phyloP scores from a whole-genome alignment of 2,113 vertebrate species.

The Ameiurus melas region DNA sequence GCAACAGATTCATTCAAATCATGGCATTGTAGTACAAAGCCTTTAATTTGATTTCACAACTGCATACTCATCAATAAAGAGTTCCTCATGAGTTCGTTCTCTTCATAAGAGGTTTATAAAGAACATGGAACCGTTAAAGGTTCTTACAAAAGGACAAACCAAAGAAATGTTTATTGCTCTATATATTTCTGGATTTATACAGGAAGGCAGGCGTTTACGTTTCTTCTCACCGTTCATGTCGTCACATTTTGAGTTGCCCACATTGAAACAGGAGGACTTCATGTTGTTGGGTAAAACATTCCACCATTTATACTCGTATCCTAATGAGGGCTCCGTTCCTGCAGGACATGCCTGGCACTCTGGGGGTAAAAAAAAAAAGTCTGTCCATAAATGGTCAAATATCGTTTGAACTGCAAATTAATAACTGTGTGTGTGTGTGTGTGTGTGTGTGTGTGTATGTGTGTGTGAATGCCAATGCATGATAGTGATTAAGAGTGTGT shows the following conservation, averaged over 20 bases:
- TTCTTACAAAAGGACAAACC: background rate
- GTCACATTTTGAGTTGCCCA: slow-evolving; percentile 94
- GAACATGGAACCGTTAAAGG: background rate
- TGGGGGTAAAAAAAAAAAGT: slow-evolving; percentile 51
- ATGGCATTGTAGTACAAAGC: background rate
- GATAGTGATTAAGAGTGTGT: background rate
- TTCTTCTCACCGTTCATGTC: slow-evolving; percentile 87
- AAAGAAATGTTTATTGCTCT: background rate
- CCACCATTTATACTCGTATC: slow-evolving; percentile 98
- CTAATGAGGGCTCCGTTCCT: slow-evolving; percentile 88
- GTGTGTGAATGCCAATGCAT: background rate
- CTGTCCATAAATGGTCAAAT: background rate
- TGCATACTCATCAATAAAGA: background rate
- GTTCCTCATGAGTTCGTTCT: too few species aligned
- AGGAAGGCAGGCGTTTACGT: background rate
- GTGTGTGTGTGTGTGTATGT: background rate
- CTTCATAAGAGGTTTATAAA: background rate
- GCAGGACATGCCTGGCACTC: slow-evolving; percentile 87
- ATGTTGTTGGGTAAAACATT: slow-evolving; percentile 91
- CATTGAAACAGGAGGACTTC: slow-evolving; percentile 97
- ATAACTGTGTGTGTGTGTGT: background rate
- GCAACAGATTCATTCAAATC: background rate
- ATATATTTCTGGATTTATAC: background rate
- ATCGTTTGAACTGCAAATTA: background rate
- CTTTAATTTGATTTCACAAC: background rate